A percentile compares a stretch with the other conserved stretches of the same genome.
phyloP scores from a whole-genome alignment of 1,140 invertebrate genomes.

The Magallana angulata region DNA sequence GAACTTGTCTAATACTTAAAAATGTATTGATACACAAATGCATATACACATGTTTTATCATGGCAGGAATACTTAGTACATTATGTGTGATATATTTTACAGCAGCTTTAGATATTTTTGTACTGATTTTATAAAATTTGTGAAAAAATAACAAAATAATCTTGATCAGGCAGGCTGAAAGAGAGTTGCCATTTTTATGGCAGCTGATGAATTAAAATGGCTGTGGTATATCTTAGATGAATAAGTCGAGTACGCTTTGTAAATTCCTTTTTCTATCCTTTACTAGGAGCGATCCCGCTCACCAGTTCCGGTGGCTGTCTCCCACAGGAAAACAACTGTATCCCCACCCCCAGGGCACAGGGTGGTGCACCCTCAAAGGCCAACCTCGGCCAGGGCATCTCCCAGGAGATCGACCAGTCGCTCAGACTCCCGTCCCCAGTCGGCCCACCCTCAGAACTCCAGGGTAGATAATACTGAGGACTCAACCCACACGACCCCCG shows the following conservation, averaged over 20 bases:
- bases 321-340: constrained; percentile 31
- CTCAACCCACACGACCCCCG: constrained; percentile 43
- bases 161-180: too few relatives aligned
- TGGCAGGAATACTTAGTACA: too few relatives aligned
- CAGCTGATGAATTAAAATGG: too few relatives aligned
- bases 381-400: constrained; percentile 51
- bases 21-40: too few relatives aligned
- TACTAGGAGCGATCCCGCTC: constrained; percentile 29
- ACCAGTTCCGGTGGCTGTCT: background rate
- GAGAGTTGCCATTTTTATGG: too few relatives aligned
- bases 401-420: constrained; percentile 47
- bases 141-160: too few relatives aligned
- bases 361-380: constrained; percentile 36
- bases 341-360: constrained; percentile 40
- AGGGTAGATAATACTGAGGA: constrained; percentile 2
- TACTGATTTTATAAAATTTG: too few relatives aligned
- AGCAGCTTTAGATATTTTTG: too few relatives aligned
- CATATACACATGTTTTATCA: too few relatives aligned
- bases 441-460: constrained; percentile 43
- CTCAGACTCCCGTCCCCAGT: constrained; percentile 51
- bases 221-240: too few relatives aligned
- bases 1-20: too few relatives aligned
- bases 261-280: background rate
- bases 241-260: background rate
- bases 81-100: too few relatives aligned